phyloP scores from a whole-genome alignment of 2,888 invertebrate genomes.

The Aproaerema taeniolella region DNA sequence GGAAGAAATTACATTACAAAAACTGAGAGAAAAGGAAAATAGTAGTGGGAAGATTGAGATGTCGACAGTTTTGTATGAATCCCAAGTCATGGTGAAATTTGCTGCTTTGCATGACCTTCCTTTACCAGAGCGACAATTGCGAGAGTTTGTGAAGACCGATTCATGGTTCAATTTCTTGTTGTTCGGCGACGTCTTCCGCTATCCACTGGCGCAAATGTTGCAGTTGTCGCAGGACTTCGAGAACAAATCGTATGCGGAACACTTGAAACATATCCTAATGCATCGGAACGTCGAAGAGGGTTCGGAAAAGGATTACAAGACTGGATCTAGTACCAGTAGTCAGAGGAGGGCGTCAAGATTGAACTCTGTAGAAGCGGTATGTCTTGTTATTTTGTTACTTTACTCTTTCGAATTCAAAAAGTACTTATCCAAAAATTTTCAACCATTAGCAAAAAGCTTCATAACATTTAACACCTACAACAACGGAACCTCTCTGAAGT shows the following conservation, averaged over 20 bases:
- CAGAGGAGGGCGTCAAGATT: constrained; percentile 50
- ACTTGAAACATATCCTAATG: constrained; percentile 74
- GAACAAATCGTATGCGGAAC: constrained; percentile 76
- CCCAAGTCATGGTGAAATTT: constrained; percentile 79
- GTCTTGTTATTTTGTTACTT: no score
- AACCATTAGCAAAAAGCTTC: no score
- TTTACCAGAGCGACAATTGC: constrained; percentile 78
- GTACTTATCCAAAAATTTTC: no score
- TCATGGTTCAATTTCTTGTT: constrained; percentile 85
- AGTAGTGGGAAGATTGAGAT: constrained; percentile 49
- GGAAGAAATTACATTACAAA: constrained; percentile 59
- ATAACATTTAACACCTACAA: no score
- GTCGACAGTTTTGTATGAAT: constrained; percentile 67
- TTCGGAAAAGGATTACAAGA: constrained; percentile 57
- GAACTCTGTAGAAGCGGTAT: constrained; percentile 60
- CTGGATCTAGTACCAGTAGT: constrained; percentile 46
- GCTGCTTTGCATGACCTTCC: constrained; percentile 75
- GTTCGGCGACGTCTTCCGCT: constrained; percentile 82
- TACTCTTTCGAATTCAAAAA: no score
- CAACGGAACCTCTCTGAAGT: no score
- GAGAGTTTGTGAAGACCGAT: constrained; percentile 76
- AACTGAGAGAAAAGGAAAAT: constrained; percentile 37
- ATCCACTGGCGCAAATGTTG: constrained; percentile 80
- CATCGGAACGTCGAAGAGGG: constrained; percentile 55
- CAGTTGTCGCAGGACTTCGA: constrained; percentile 76